Evolutionary conservation across 2,888 invertebrate genomes (phyloP), one percentile per base, ranked within the genome.

Genomic region (Ellobium chinense): DNA sequence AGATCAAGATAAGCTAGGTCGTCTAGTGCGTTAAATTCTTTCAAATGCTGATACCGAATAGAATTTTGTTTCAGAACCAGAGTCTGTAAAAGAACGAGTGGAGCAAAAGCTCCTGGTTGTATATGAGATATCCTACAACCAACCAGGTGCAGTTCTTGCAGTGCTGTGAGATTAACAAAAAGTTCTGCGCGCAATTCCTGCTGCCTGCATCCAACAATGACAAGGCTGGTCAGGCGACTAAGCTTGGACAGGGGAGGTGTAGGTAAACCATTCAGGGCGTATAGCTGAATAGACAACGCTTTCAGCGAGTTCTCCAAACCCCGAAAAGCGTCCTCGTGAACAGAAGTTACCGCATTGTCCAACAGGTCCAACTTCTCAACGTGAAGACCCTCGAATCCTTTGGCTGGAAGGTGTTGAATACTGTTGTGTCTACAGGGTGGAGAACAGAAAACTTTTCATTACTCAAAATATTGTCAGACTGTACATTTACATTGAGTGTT

Each of bases 271-370:
- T 83, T 39, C 58, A 76, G 62, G 37, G 82, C 79, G 63, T 79
- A 79, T 24, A 79, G 31, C 66, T 79, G 75, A 4, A 76, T 34
- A 24, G 74, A 78, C 46, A 82, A n/a, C 1, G 65, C 83, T 62
- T 82, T 82, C 36, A 86, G 72, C 1, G 75, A 80, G 54, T 77
- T 68, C 69, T 86, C 85, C 18, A 86, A 56, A 9, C 86, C 86
- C 31, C 46, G 46, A 37, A 86, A 86, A 0, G 86, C 85, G 5
- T 77, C 75, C 2, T 82, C 79, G 74, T 85, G 69, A 27, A 86
- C 72, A 39, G 65, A 69, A 0, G 84, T 83, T 21, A 86, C 79
- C 34, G 82, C 82, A 62, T 86, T 86, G 56, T 85, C 84, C 21
- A 85, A 80, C 27, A 86, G 70, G 63, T 86, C 86, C 24, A 86